phyloP scores from a whole-genome alignment of 2,113 vertebrate species.

The Carettochelys insculpta region DNA sequence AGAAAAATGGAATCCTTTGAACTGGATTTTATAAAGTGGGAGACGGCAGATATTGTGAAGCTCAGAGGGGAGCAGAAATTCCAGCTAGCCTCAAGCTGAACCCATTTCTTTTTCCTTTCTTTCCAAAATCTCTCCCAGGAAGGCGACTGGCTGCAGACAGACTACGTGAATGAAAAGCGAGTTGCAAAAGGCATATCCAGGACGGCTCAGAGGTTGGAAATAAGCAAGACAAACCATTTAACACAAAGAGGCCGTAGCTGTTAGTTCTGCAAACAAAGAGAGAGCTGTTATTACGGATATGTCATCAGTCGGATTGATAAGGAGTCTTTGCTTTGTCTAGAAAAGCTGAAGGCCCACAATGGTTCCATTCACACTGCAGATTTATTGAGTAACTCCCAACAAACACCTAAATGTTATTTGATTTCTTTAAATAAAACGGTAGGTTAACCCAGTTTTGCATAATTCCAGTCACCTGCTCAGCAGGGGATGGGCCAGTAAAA shows the following conservation, averaged over 20 bases:
- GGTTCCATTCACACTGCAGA: fast-evolving
- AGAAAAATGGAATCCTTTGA: too few species aligned
- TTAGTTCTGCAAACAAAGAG: neutral
- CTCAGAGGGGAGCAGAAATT: neutral
- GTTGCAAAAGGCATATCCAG: fast-evolving
- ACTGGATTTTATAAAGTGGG: too few species aligned
- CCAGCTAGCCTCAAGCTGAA: neutral
- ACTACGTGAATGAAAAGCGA: fast-evolving
- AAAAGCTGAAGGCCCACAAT: neutral
- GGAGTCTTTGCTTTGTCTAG: neutral
- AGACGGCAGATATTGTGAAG: too few species aligned
- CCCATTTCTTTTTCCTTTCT: neutral
- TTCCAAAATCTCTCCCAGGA: constrained; percentile 28
- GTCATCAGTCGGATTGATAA: neutral
- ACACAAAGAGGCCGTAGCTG: neutral
- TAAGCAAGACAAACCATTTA: neutral
- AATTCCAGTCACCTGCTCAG: neutral
- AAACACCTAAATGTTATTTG: fast-evolving
- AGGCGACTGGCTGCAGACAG: neutral
- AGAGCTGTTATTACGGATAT: neutral
- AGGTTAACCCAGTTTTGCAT: neutral
- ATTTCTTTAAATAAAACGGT: constrained; percentile 52
- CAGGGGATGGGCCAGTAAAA: neutral
- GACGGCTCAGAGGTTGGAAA: fast-evolving
- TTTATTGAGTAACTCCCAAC: too few species aligned